Base-by-base conservation (phyloP, 2,888 invertebrate species). In the Cinara cedri region DNA sequence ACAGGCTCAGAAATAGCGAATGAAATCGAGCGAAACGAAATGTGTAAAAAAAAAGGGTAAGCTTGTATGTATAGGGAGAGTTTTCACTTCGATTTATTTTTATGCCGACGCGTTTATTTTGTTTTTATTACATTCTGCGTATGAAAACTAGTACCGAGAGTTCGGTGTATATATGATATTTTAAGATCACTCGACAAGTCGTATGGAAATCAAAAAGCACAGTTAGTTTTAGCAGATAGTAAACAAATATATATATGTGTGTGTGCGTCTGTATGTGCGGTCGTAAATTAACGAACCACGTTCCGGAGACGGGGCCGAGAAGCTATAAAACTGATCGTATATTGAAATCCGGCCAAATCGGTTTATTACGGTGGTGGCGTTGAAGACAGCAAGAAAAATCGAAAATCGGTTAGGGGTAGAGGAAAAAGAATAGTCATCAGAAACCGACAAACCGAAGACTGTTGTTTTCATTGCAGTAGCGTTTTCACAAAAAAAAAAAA, bases 341-440 rank as follows among this genome's bases (percentile, higher is more conserved):
- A 78, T 78, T 78, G 76, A 78, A 78, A 78, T 68, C 57, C 66
- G 13, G 76, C 76, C 76, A 78, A 78, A 78, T 78, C 76, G 68
- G 68, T 78, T 78, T 78, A 78, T 68, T 68, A 78, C 44, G 66
- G 66, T 65, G 21, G 16, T 51, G 55, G 57, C 46, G 62, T 11
- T n/a, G 49, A 19, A 66, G 55, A 76, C 26, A 57, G 55, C 44
- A 49, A 78, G 63, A 57, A 49, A 49, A 76, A 66, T 76, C 66
- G 68, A 49, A 49, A 68, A 68, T 68, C 42, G 51, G 63, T 55
- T 66, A 57, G 49, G 68, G 34, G 34, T 34, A 34, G 6, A 34
- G 34, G 34, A 34, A 6, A 34, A 34, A 6, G 6, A 34, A 34
- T 4, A 34, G 3, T 34, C 34, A 34, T 34, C 34, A 34, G 34